phyloP scores from a whole-genome alignment of 2,113 vertebrate genomes.

The Dipodomys ordii region DNA sequence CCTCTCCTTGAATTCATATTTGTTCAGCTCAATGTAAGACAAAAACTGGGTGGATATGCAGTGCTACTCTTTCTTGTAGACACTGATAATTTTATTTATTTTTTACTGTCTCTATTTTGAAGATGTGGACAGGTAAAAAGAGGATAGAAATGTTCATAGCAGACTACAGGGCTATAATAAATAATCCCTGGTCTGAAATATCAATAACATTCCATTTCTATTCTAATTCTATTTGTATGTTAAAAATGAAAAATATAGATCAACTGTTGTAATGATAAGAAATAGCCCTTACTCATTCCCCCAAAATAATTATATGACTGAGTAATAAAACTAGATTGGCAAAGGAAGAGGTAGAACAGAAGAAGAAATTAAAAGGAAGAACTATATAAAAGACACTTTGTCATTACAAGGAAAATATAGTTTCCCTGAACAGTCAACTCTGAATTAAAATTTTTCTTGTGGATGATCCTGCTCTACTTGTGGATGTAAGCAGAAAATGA shows the following conservation, averaged over 20 bases:
- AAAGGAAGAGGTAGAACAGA: background rate
- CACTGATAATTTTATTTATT: background rate
- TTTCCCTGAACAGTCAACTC: conserved; percentile 15
- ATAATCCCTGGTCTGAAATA: background rate
- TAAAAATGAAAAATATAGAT: background rate
- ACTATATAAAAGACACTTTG: background rate
- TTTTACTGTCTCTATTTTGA: background rate
- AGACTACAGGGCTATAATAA: background rate
- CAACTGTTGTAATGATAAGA: background rate
- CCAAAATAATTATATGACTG: background rate
- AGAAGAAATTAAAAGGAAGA: background rate
- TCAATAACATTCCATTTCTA: background rate
- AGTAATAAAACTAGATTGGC: background rate
- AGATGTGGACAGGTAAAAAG: background rate
- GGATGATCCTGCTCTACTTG: background rate
- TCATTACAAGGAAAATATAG: background rate
- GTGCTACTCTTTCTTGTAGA: background rate
- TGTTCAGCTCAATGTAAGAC: background rate
- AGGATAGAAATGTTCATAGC: background rate
- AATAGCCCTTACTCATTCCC: background rate
- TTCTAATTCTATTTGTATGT: background rate
- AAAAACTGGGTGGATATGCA: background rate
- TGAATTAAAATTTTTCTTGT: background rate
- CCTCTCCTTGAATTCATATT: background rate
- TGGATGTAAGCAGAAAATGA: background rate